These are phyloP conservation scores for Tiliacea aurago DNA, from an alignment of 2,888 invertebrate species.

Conservation along the genomic window DNA sequence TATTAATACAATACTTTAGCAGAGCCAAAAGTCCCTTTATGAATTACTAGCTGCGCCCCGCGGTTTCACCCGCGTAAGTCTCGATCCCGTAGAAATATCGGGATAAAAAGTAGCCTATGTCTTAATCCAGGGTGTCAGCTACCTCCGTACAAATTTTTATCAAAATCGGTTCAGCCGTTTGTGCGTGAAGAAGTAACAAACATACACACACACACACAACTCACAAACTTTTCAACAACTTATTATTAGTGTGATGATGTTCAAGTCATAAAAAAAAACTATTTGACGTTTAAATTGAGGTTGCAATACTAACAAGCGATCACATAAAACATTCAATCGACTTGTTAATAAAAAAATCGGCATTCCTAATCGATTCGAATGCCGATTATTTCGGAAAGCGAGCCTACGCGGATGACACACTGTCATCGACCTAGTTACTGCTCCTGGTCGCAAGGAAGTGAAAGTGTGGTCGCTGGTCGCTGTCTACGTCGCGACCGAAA, in stretches of 20 bases:
- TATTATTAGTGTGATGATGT: too few relatives aligned
- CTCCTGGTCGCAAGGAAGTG: slow-evolving; percentile 59
- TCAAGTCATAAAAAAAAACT: not conserved
- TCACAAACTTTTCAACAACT: too few relatives aligned
- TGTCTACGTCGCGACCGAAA: slow-evolving; percentile 33
- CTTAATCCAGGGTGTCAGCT: too few relatives aligned
- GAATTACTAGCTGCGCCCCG: too few relatives aligned
- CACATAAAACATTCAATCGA: not conserved
- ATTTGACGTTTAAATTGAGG: not conserved
- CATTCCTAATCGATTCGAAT: slow-evolving; percentile 45
- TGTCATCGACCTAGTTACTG: slow-evolving; percentile 50
- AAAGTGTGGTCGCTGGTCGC: slow-evolving; percentile 52
- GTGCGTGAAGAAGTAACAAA: too few relatives aligned
- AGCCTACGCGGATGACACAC: slow-evolving; percentile 40
- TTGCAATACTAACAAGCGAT: not conserved
- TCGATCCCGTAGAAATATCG: too few relatives aligned
- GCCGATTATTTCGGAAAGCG: slow-evolving; percentile 50
- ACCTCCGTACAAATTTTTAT: too few relatives aligned
- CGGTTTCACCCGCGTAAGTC: too few relatives aligned
- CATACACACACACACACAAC: too few relatives aligned
- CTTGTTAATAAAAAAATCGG: slow-evolving; percentile 11
- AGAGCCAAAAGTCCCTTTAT: not conserved
- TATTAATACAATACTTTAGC: too few relatives aligned
- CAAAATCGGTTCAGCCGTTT: too few relatives aligned
- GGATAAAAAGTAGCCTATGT: too few relatives aligned